Percentiles rank a stretch among this genome's conserved stretches.
Evolutionary conservation across 1,140 invertebrate genomes (phyloP).

Genomic region (Semibalanus balanoides): DNA sequence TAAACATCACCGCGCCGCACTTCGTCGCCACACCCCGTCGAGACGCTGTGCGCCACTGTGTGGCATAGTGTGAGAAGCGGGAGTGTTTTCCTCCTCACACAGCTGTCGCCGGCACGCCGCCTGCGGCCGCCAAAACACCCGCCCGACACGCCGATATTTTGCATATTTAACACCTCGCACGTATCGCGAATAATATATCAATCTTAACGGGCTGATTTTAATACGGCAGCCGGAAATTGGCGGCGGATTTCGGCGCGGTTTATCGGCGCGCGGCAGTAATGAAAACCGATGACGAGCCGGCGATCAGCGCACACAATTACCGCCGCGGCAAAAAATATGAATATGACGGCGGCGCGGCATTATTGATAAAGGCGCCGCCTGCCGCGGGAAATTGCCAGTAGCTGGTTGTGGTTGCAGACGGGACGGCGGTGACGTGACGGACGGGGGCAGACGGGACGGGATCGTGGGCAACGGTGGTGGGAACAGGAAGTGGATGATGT

Average conservation of each 20-base stretch:
- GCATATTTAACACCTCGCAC: constrained; percentile 2
- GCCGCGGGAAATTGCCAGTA: neutral
- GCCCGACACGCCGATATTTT: neutral
- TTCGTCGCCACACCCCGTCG: too few species aligned
- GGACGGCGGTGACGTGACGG: too few species aligned
- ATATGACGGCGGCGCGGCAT: neutral
- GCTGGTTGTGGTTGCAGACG: too few species aligned
- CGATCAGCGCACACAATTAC: neutral
- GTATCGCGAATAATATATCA: neutral
- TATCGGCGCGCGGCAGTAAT: neutral
- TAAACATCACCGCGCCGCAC: too few species aligned
- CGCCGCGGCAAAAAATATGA: neutral
- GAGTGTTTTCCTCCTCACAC: neutral
- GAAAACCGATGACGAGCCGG: neutral
- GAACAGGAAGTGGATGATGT: too few species aligned
- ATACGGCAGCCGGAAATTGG: neutral
- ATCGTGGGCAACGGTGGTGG: too few species aligned
- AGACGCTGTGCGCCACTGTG: too few species aligned
- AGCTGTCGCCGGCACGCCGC: neutral
- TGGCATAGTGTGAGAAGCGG: too few species aligned
- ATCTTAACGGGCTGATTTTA: constrained; percentile 7
- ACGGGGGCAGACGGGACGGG: too few species aligned
- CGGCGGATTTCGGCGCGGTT: neutral
- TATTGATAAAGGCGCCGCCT: neutral
- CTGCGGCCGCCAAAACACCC: neutral